A percentile compares a stretch with the other conserved stretches of the same genome.
Conservation (phyloP, 2,888 invertebrate genomes). For the Cosmorhoe ocellata region DNA sequence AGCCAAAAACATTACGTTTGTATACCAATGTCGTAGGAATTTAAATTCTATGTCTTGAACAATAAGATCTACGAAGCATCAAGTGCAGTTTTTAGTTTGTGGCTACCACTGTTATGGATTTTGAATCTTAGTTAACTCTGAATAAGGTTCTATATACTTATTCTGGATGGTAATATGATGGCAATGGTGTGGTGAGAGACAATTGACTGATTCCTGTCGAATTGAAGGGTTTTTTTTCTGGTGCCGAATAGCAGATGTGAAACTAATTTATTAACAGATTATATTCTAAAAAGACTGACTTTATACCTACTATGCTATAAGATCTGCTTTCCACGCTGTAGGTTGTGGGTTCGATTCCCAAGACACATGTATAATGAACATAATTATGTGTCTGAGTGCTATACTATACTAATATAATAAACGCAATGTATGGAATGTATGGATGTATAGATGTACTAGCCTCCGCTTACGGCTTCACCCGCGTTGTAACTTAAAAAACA, state of each 20-base stretch:
- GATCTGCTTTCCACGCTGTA: too few species aligned
- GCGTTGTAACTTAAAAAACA: too few species aligned
- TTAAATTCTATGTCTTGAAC: background rate
- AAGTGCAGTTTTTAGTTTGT: background rate
- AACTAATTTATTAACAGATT: background rate
- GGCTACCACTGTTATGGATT: background rate
- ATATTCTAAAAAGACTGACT: too few species aligned
- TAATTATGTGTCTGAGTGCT: too few species aligned
- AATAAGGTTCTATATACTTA: background rate
- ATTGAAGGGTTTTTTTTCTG: conserved; percentile 33
- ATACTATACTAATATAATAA: too few species aligned
- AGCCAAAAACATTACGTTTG: conserved; percentile 5
- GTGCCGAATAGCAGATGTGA: conserved; percentile 8
- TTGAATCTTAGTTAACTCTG: background rate
- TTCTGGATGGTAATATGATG: conserved; percentile 1
- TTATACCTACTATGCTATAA: too few species aligned
- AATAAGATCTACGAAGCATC: background rate
- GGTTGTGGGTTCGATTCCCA: too few species aligned
- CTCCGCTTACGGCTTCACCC: too few species aligned
- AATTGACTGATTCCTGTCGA: conserved; percentile 37
- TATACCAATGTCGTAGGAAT: background rate
- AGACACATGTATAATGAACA: too few species aligned
- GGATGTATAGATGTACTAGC: too few species aligned
- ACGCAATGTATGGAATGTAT: too few species aligned
- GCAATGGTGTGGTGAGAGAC: conserved; percentile 26